These are phyloP conservation scores for Idaea aversata DNA, from an alignment of 2,888 invertebrate species.

Conservation along the genomic window DNA sequence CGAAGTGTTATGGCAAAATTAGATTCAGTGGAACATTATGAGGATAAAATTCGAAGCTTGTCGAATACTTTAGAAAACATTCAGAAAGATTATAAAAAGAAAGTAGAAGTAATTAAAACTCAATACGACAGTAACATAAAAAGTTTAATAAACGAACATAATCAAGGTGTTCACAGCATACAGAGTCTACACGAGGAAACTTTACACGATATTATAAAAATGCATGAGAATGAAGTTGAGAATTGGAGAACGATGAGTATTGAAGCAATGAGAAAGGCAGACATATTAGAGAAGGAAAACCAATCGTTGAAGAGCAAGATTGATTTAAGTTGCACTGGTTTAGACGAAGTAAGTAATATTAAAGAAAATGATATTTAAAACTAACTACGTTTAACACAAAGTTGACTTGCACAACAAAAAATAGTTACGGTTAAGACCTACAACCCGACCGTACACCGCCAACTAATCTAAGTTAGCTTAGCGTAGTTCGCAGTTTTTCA, in stretches of 20 bases:
- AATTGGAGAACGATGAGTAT: constrained; percentile 69
- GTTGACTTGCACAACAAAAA: background rate
- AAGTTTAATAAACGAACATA: constrained; percentile 74
- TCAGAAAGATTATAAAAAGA: constrained; percentile 63
- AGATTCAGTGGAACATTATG: constrained; percentile 49
- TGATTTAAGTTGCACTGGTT: constrained; percentile 27
- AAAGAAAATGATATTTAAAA: background rate
- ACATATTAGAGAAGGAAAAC: constrained; percentile 66
- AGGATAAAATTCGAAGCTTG: constrained; percentile 51
- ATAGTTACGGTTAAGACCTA: no score
- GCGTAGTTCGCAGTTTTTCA: no score
- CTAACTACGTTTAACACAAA: background rate
- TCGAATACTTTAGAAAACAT: constrained; percentile 54
- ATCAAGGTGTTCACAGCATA: constrained; percentile 76
- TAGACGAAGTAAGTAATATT: constrained; percentile 46
- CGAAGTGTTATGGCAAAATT: constrained; percentile 47
- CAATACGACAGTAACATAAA: constrained; percentile 79
- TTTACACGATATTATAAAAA: constrained; percentile 65
- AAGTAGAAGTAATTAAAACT: constrained; percentile 68
- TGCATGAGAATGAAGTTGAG: constrained; percentile 77
- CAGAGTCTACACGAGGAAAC: constrained; percentile 78
- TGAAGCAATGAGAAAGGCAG: constrained; percentile 68
- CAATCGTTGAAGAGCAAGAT: constrained; percentile 47
- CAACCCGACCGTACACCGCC: no score
- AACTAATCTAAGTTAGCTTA: no score